These are phyloP conservation scores for Heteromyza rotundicornis DNA, from an alignment of 2,888 invertebrate species.

Conservation along the genomic window DNA sequence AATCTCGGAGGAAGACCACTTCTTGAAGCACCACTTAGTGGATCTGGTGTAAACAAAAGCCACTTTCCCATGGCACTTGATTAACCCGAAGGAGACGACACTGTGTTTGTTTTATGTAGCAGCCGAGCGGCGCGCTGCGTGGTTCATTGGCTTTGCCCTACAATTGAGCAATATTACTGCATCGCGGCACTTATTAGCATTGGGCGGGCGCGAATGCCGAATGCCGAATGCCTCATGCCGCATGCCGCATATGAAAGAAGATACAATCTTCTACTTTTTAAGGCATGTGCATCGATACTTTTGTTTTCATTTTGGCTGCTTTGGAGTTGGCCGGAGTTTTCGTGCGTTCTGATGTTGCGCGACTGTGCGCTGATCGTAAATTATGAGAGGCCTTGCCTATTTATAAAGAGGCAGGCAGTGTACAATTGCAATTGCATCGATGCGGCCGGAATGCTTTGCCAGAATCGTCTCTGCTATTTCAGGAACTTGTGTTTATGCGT, in stretches of 20 bases:
- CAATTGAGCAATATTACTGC: neutral
- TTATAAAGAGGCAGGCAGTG: neutral
- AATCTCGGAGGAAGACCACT: conserved; percentile 34
- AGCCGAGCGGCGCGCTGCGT: neutral
- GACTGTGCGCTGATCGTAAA: neutral
- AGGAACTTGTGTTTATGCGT: neutral
- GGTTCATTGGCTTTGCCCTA: neutral
- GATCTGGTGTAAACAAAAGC: neutral
- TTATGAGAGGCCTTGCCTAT: neutral
- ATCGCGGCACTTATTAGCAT: neutral
- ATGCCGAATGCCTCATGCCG: neutral
- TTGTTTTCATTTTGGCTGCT: neutral
- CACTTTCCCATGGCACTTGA: conserved; percentile 51
- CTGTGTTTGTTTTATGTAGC: neutral
- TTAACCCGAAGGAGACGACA: conserved; percentile 37
- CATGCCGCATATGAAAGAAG: neutral
- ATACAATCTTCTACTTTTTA: no score
- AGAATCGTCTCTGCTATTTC: neutral
- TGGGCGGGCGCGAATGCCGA: neutral
- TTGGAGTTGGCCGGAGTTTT: neutral
- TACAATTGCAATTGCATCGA: neutral
- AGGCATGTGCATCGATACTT: neutral
- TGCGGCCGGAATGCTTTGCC: neutral
- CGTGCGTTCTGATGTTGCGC: neutral
- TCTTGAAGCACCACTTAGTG: neutral